A percentile compares a stretch with the other conserved stretches of the same genome.
phyloP scores from a whole-genome alignment of 2,113 vertebrate genomes.

The Colinus virginianus region DNA sequence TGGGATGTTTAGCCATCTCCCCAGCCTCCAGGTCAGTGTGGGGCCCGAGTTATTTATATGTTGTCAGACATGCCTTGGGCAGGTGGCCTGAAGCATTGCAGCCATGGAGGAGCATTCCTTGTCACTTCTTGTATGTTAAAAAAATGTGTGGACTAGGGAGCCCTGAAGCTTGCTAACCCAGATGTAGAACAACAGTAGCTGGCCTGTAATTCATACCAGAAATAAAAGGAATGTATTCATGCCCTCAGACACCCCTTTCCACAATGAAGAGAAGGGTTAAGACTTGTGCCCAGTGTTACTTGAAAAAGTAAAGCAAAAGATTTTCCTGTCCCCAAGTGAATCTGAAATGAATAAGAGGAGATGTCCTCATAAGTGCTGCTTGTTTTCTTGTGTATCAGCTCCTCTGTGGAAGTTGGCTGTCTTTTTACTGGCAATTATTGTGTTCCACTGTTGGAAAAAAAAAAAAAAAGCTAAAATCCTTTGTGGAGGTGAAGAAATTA shows the following conservation, averaged over 20 bases:
- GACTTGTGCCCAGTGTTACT: not conserved
- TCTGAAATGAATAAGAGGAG: not conserved
- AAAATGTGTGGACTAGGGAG: not conserved
- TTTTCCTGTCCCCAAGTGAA: not conserved
- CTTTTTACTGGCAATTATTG: not conserved
- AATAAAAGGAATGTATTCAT: not conserved
- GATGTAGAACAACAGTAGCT: not conserved
- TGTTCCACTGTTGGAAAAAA: not conserved
- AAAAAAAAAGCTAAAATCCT: slow-evolving; percentile 2
- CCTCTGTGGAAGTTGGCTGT: not conserved
- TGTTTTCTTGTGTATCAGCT: not conserved
- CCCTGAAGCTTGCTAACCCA: not conserved
- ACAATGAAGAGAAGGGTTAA: not conserved
- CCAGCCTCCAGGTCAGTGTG: not conserved
- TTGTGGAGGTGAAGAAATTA: slow-evolving; percentile 45
- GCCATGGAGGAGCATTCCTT: not conserved
- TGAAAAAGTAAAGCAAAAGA: not conserved
- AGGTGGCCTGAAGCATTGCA: not conserved
- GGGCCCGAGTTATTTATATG: not conserved
- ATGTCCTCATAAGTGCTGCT: not conserved
- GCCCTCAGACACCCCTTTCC: not conserved
- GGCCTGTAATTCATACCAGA: not conserved
- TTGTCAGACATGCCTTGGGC: not conserved
- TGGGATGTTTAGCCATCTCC: not conserved
- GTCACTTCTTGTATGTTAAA: not conserved